phyloP scores from a whole-genome alignment of 2,113 vertebrate species.

The Hippocampus mohnikei region DNA sequence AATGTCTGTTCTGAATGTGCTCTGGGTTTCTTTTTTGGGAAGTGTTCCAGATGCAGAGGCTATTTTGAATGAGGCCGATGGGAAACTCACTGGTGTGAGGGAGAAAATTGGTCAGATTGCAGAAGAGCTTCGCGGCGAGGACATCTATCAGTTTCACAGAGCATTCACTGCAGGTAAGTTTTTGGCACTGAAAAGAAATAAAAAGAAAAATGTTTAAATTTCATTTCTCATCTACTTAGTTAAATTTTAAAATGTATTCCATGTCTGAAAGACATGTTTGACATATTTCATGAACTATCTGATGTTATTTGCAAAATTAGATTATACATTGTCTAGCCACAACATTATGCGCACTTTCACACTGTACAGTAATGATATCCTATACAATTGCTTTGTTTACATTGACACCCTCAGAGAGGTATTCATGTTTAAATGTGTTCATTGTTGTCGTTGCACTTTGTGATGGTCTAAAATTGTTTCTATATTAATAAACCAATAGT shows the following conservation, averaged over 20 bases:
- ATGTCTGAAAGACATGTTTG: background rate
- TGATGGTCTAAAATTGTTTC: too few species aligned
- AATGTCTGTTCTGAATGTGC: background rate
- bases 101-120: constrained; percentile 88
- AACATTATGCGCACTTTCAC: too few species aligned
- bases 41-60: constrained; percentile 84
- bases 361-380: too few species aligned
- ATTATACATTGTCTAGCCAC: too few species aligned
- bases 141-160: constrained; percentile 90
- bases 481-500: too few species aligned
- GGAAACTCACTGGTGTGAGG: constrained; percentile 83
- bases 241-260: background rate
- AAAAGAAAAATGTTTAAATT: background rate
- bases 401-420: too few species aligned
- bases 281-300: too few species aligned
- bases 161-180: constrained; percentile 86
- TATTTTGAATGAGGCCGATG: constrained; percentile 84
- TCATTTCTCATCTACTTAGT: too few species aligned
- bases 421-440: too few species aligned
- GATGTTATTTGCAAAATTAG: too few species aligned
- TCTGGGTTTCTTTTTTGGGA: constrained; percentile 9
- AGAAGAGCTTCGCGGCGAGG: constrained; percentile 87
- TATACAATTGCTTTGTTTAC: too few species aligned
- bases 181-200: background rate
- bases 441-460: too few species aligned